Percentiles rank a stretch among this genome's conserved stretches.
These are phyloP conservation scores for Belgica antarctica DNA, from an alignment of 2,888 invertebrate species.

Conservation along the genomic window DNA sequence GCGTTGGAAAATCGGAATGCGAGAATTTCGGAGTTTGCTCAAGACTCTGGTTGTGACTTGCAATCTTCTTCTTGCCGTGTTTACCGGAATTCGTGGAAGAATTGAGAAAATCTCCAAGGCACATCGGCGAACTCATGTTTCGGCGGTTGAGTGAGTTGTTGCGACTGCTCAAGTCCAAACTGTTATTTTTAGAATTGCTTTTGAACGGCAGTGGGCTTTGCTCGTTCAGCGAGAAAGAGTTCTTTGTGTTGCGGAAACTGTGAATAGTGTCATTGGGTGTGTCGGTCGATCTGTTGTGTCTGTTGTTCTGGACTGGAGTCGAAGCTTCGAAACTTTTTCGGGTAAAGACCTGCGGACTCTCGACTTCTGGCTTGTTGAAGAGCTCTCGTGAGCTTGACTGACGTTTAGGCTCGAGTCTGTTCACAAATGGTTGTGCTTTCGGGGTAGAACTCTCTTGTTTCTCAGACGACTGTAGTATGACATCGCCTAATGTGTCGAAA, in stretches of 20 bases:
- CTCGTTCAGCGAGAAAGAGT: constrained; percentile 37
- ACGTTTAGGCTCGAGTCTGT: constrained; percentile 29
- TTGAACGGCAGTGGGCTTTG: constrained; percentile 43
- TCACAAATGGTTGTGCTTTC: no score
- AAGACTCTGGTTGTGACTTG: neutral
- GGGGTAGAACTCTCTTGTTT: no score
- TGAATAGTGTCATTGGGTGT: constrained; percentile 29
- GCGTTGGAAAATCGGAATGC: constrained; percentile 30
- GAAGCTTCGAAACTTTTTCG: neutral
- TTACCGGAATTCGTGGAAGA: constrained; percentile 46
- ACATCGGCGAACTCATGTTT: constrained; percentile 47
- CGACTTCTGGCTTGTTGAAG: constrained; percentile 23
- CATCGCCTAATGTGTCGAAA: no score
- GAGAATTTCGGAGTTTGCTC: constrained; percentile 27
- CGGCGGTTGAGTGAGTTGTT: constrained; percentile 45
- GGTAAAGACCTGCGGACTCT: neutral
- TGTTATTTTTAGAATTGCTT: constrained; percentile 26
- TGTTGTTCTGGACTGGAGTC: no score
- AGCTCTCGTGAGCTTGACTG: constrained; percentile 35
- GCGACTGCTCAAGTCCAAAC: constrained; percentile 12
- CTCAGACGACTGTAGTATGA: no score
- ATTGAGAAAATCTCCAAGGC: constrained; percentile 52
- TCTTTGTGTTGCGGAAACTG: constrained; percentile 25
- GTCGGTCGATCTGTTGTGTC: constrained; percentile 14
- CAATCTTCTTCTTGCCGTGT: constrained; percentile 21